Conservation (phyloP, 2,888 invertebrate genomes). For the Sicus ferrugineus region DNA sequence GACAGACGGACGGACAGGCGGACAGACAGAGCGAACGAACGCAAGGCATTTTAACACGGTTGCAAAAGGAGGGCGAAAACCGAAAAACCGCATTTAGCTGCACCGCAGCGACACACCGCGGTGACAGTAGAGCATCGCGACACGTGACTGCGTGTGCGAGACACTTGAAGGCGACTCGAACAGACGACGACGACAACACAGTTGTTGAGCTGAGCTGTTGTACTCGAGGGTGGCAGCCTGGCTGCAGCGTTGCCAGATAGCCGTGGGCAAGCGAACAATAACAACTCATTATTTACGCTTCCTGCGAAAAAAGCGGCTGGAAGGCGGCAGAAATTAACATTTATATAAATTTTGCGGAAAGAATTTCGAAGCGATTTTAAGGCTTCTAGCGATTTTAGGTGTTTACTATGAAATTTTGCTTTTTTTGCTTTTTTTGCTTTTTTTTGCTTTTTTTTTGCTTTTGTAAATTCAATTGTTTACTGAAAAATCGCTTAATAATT, state of each 20-base stretch:
- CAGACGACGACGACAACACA: conserved; percentile 4
- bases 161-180: conserved; percentile 19
- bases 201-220: not conserved
- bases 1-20: not conserved
- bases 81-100: not conserved
- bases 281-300: too few species aligned
- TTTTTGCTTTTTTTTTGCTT: too few species aligned
- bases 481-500: too few species aligned
- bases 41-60: not conserved
- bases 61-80: not conserved
- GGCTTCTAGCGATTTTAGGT: too few species aligned
- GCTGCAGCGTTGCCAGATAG: not conserved
- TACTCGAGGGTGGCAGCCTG: not conserved
- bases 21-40: not conserved
- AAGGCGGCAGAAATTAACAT: too few species aligned
- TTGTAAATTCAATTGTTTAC: too few species aligned
- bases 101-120: not conserved
- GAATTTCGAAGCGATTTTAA: too few species aligned
- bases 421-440: too few species aligned
- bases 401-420: too few species aligned
- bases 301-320: too few species aligned
- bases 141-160: conserved; percentile 23
- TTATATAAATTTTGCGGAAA: too few species aligned
- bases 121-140: not conserved
- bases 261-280: too few species aligned